Percentiles rank a stretch among this genome's conserved stretches.
Evolutionary conservation across 2,797 vertebrate genomes (phyloP).

Genomic region (Acipenser oxyrinchus): DNA sequence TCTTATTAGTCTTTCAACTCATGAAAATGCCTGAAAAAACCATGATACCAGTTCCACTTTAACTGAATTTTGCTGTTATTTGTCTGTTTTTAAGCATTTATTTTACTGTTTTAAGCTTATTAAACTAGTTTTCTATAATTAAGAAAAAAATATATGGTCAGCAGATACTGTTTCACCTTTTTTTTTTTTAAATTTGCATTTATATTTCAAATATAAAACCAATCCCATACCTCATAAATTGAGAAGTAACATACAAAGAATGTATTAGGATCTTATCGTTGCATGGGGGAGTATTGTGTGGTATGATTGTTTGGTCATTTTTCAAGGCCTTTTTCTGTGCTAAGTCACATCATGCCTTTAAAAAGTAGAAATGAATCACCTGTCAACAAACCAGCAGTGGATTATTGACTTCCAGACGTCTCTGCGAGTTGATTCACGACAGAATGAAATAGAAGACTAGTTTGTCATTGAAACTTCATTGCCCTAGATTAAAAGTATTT

Average conservation of each 20-base stretch:
- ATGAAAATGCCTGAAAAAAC: too few species aligned
- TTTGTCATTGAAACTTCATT: slow-evolving; percentile 52
- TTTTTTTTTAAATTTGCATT: too few species aligned
- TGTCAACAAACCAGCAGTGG: slow-evolving; percentile 70
- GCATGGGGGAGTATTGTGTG: neutral
- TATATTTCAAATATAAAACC: too few species aligned
- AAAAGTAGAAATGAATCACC: slow-evolving; percentile 75
- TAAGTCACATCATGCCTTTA: slow-evolving; percentile 75
- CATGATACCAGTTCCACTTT: too few species aligned
- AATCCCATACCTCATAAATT: too few species aligned
- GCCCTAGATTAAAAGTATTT: neutral
- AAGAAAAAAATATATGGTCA: too few species aligned
- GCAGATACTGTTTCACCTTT: too few species aligned
- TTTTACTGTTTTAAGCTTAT: too few species aligned
- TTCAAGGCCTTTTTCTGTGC: slow-evolving; percentile 52
- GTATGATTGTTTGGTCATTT: slow-evolving; percentile 19
- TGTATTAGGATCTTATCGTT: neutral
- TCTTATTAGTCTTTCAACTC: too few species aligned
- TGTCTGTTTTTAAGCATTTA: too few species aligned
- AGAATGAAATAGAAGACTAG: slow-evolving; percentile 64
- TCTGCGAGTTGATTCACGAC: slow-evolving; percentile 71
- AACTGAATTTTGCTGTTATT: too few species aligned
- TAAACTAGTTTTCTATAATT: too few species aligned
- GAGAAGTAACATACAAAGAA: neutral
- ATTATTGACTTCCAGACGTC: slow-evolving; percentile 76